Percentiles rank a stretch among this genome's conserved stretches.
Evolutionary conservation across 1,140 invertebrate species (phyloP).

Genomic region (honey bee (Apis mellifera)): Amel_HAv3.1 CM009931.2:11784501-11785000

Average conservation of each 20-base stretch:
- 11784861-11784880: constrained; percentile 79
- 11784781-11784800: constrained; percentile 78
- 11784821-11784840: constrained; percentile 79
- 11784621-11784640: constrained; percentile 47
- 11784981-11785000: background rate
- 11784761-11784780: constrained; percentile 79
- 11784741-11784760: constrained; percentile 72
- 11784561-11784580: constrained; percentile 2
- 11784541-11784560: background rate
- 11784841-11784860: constrained; percentile 74
- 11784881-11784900: constrained; percentile 79
- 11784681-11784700: constrained; percentile 34
- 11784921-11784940: constrained; percentile 81
- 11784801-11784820: constrained; percentile 79
- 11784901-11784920: constrained; percentile 78
- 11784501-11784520: no score
- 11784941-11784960: constrained; percentile 57
- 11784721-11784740: constrained; percentile 73
- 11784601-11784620: background rate
- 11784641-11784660: constrained; percentile 64
- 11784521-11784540: no score
- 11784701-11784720: constrained; percentile 62
- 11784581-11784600: background rate
- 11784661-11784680: constrained; percentile 63
- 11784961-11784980: background rate